Evolutionary conservation across 2,113 vertebrate species (phyloP), one percentile per base, ranked within the genome.

Genomic region (Rissa tridactyla): DNA sequence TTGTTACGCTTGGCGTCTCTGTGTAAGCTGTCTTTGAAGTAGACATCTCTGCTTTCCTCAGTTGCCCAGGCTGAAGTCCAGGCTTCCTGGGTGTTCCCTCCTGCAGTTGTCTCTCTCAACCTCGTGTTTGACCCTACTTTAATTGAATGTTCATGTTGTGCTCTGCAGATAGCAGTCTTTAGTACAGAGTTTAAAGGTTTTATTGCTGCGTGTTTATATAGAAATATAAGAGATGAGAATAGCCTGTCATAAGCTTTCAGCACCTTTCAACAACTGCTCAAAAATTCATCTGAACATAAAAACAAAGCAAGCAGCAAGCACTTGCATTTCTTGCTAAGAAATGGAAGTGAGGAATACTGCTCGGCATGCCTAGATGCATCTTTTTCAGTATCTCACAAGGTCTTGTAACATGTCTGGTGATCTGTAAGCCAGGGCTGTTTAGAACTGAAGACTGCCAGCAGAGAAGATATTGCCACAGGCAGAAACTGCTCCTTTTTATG

Each of bases 281-380:
- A 32, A 96, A 96, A 88, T 68, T 94, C 47, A 65, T 69, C 44
- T 88, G 69, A 76, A 49, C 13, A 4, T 83, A 51, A 90, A 92
- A 95, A 12, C n/a, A 68, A 36, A 92, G 54, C 47, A 60, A 76
- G 40, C 25, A 76, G 66, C 34, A 30, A 61, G 46, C 18, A 36
- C 30, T 89, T 57, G 2, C 1, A 2, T 66, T 66, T 84, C 70
- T 84, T 79, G 25, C 34, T 49, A 25, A 76, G 66, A 78, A 69
- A 16, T 68, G 17, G 17, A 70, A 71, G 8, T 1, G 2, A 14
- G 32, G 2, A 75, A 12, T 69, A 27, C 8, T 46, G 13, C 71
- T 85, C 0, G 0, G 7, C 73, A 66, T 55, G 49, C 20, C 32
- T 65, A 42, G 10, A 18, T 6, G 1, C 0, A 1, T 75, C 40